Evolutionary conservation across 2,888 invertebrate genomes (phyloP).

Genomic region (Heterodera filipjevi): DNA sequence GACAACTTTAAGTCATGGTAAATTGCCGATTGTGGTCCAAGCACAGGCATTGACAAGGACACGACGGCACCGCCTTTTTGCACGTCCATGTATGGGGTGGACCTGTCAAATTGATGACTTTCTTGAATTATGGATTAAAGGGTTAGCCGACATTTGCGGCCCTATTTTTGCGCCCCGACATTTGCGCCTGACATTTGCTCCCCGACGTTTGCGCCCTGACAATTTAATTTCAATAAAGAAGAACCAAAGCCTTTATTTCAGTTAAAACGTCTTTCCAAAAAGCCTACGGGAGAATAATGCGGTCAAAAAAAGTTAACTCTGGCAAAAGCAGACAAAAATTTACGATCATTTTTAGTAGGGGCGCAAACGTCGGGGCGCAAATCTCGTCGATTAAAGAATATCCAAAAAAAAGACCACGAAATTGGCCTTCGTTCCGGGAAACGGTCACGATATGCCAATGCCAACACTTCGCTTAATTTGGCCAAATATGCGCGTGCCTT

Average conservation of each 20-base stretch:
- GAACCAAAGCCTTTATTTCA: no score
- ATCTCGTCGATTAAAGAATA: no score
- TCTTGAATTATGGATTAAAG: background rate
- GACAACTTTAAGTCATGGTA: slow-evolving; percentile 11
- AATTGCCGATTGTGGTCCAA: slow-evolving; percentile 31
- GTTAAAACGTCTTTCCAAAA: no score
- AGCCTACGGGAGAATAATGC: no score
- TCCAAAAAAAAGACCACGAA: slow-evolving; percentile 42
- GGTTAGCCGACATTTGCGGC: no score
- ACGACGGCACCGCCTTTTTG: slow-evolving; percentile 57
- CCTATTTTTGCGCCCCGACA: background rate
- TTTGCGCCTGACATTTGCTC: no score
- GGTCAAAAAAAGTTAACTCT: no score
- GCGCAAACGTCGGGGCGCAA: no score
- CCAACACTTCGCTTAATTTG: slow-evolving; percentile 46
- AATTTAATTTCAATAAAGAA: no score
- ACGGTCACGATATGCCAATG: slow-evolving; percentile 39
- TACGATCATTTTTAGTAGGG: no score
- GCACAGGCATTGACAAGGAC: slow-evolving; percentile 55
- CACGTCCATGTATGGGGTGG: slow-evolving; percentile 59
- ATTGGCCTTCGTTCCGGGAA: slow-evolving; percentile 47
- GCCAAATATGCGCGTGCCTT: slow-evolving; percentile 55
- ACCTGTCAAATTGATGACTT: slow-evolving; percentile 37
- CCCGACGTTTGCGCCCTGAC: no score
- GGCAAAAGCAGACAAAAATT: no score